Evolutionary conservation across 2,888 invertebrate species (phyloP).

Genomic region (Pharmacophagus antenor): DNA sequence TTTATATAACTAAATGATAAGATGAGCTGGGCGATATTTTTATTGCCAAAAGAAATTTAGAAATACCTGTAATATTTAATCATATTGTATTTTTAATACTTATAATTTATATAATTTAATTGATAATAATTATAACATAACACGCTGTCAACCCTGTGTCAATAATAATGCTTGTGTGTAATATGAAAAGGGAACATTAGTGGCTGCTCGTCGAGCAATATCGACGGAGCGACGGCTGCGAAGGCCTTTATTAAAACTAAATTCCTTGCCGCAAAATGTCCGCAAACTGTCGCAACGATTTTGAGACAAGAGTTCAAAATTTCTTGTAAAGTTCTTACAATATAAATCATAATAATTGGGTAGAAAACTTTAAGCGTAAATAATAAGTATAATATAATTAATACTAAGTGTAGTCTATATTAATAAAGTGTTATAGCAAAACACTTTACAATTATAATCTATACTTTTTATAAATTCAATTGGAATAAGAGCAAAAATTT

Average conservation of each 20-base stretch:
- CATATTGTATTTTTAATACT: not conserved
- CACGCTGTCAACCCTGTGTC: slow-evolving; percentile 70
- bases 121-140: slow-evolving; percentile 45
- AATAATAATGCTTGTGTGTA: slow-evolving; percentile 73
- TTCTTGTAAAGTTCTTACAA: slow-evolving; percentile 1
- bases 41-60: too few species aligned
- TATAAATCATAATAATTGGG: not conserved
- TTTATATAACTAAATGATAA: too few species aligned
- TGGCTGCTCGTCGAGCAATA: slow-evolving; percentile 73
- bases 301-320: slow-evolving; percentile 29
- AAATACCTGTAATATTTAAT: not conserved
- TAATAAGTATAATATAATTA: too few species aligned
- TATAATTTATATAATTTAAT: not conserved
- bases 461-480: too few species aligned
- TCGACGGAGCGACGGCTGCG: slow-evolving; percentile 69
- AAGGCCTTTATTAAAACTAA: slow-evolving; percentile 78
- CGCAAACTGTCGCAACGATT: slow-evolving; percentile 57
- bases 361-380: not conserved
- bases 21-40: too few species aligned
- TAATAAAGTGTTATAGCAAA: too few species aligned
- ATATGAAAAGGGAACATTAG: slow-evolving; percentile 75
- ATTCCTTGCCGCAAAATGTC: slow-evolving; percentile 73
- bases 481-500: not conserved
- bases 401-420: too few species aligned
- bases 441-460: too few species aligned